These are phyloP conservation scores for Oxycera nigricornis DNA, from an alignment of 2,888 invertebrate genomes.

Conservation along the genomic window DNA sequence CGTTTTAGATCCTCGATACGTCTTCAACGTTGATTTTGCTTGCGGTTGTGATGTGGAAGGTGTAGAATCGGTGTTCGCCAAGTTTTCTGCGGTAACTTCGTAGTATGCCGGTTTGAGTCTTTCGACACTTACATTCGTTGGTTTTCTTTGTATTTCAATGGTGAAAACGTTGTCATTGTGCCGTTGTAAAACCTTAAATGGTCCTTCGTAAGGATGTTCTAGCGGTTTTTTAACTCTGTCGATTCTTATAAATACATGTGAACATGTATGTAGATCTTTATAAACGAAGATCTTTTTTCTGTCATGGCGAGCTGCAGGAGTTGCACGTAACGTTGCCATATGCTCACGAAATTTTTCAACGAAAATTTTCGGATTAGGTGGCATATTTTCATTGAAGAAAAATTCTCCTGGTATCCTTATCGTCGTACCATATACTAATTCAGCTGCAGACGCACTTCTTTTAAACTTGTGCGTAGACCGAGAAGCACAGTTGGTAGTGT, in stretches of 20 bases:
- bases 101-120: background rate
- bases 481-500: background rate
- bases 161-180: constrained; percentile 21
- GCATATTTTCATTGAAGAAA: background rate
- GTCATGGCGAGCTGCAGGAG: background rate
- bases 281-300: constrained; percentile 9
- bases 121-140: background rate
- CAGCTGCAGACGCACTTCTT: background rate
- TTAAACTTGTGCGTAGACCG: background rate
- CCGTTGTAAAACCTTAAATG: constrained; percentile 22
- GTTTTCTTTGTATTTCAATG: constrained; percentile 1
- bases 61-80: no score
- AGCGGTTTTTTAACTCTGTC: constrained; percentile 13
- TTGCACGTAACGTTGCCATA: constrained; percentile 27
- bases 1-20: no score
- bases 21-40: no score
- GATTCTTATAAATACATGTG: constrained; percentile 5
- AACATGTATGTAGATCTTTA: background rate
- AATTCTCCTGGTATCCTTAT: background rate
- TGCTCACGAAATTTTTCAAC: constrained; percentile 36
- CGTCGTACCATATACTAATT: background rate
- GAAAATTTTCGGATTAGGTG: constrained; percentile 36
- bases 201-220: constrained; percentile 32
- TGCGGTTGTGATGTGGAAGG: no score
- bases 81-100: background rate